Evolutionary conservation across 2,113 vertebrate genomes (phyloP).

Genomic region (Microtus pennsylvanicus): DNA sequence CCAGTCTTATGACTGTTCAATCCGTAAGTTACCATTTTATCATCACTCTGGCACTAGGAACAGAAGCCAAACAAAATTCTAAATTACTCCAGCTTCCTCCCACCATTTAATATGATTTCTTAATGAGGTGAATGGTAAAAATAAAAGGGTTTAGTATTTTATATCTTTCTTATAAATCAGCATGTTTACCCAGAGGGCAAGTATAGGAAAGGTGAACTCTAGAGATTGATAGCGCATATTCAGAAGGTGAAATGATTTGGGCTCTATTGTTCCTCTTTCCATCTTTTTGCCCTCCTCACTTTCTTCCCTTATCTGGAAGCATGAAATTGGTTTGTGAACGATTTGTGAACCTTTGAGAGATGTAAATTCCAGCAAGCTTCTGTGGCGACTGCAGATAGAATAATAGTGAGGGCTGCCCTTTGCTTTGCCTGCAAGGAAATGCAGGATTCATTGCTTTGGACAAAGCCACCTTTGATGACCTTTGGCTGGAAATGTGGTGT

Average conservation of each 20-base stretch:
- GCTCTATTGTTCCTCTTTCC: background rate
- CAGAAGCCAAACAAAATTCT: background rate
- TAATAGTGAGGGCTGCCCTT: background rate
- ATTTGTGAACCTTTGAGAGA: background rate
- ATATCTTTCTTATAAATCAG: background rate
- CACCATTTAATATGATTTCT: background rate
- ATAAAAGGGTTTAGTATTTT: background rate
- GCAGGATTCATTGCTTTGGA: background rate
- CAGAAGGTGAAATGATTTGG: background rate
- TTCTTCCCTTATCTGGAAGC: background rate
- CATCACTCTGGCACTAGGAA: background rate
- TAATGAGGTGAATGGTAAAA: background rate
- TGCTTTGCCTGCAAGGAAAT: background rate
- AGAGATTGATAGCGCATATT: background rate
- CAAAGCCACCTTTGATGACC: background rate
- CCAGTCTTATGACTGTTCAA: background rate
- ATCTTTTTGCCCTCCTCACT: background rate
- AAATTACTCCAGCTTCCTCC: background rate
- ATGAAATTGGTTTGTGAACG: background rate
- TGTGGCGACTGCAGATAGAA: background rate
- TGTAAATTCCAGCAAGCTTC: background rate
- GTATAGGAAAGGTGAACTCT: background rate
- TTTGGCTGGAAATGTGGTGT: background rate
- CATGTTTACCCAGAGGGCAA: background rate
- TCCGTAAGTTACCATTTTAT: background rate